Conservation (phyloP, 1,140 invertebrate genomes). For the Oppia nitens region DNA sequence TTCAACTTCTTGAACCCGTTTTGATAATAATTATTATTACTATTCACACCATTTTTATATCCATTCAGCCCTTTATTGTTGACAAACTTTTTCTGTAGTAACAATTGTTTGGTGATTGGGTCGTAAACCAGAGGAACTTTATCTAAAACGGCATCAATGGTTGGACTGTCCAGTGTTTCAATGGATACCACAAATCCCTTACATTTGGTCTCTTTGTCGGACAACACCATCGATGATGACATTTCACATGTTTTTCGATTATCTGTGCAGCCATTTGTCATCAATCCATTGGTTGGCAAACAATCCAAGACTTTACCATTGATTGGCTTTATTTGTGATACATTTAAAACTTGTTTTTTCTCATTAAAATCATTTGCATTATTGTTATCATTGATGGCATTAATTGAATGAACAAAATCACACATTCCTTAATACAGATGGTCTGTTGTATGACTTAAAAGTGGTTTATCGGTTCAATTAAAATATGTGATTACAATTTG, state of each 20-base stretch:
- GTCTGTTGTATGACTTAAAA: too few relatives aligned
- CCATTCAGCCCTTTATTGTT: neutral
- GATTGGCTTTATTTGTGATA: neutral
- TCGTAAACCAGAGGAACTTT: slow-evolving; percentile 1
- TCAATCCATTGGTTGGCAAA: too few relatives aligned
- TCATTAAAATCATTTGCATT: neutral
- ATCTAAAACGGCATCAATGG: neutral
- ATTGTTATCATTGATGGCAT: neutral
- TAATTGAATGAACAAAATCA: too few relatives aligned
- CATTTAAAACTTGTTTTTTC: neutral
- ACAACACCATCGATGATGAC: neutral
- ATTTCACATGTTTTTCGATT: neutral
- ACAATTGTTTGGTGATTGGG: neutral
- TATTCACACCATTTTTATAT: neutral
- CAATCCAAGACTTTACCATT: neutral
- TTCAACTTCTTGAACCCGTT: neutral
- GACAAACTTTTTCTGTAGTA: neutral
- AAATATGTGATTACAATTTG: too few relatives aligned
- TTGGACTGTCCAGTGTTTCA: neutral
- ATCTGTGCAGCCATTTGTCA: neutral
- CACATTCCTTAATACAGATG: too few relatives aligned
- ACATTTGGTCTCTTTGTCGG: neutral
- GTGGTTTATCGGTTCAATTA: too few relatives aligned
- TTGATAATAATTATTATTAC: too few relatives aligned
- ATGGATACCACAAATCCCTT: neutral